Evolutionary conservation across 2,113 vertebrate genomes (phyloP).

Genomic region (Halichoerus grypus): DNA sequence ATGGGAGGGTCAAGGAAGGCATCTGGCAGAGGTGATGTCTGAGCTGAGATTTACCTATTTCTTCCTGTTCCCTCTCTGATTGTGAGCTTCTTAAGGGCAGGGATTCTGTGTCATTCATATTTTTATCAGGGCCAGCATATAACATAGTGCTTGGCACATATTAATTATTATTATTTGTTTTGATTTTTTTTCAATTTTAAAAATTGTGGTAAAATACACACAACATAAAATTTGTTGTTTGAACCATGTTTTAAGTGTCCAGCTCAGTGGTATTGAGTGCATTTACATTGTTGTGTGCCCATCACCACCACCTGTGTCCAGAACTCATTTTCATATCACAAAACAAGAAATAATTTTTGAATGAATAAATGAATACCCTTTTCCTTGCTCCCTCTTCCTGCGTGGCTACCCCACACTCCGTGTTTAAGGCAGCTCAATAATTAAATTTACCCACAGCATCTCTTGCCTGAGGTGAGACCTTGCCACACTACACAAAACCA

Average conservation of each 20-base stretch:
- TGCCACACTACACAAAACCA: neutral
- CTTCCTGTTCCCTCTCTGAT: neutral
- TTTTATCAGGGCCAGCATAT: conserved; percentile 13
- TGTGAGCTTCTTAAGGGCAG: neutral
- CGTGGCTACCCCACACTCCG: neutral
- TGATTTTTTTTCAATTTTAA: neutral
- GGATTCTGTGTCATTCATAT: neutral
- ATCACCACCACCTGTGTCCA: neutral
- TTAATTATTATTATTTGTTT: neutral
- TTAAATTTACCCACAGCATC: neutral
- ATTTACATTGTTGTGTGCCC: neutral
- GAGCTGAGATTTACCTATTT: conserved; percentile 12
- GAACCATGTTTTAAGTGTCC: neutral
- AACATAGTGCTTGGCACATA: neutral
- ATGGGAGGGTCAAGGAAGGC: neutral
- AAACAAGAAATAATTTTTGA: conserved; percentile 9
- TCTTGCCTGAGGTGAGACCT: neutral
- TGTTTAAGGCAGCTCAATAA: neutral
- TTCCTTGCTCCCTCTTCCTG: neutral
- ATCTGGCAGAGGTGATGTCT: conserved; percentile 21
- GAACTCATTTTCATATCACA: neutral
- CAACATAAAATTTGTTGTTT: neutral
- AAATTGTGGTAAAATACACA: neutral
- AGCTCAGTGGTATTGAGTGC: neutral
- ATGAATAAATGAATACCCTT: neutral